Conservation (phyloP, 2,113 vertebrate genomes). For the Ancistrus triradiatus region DNA sequence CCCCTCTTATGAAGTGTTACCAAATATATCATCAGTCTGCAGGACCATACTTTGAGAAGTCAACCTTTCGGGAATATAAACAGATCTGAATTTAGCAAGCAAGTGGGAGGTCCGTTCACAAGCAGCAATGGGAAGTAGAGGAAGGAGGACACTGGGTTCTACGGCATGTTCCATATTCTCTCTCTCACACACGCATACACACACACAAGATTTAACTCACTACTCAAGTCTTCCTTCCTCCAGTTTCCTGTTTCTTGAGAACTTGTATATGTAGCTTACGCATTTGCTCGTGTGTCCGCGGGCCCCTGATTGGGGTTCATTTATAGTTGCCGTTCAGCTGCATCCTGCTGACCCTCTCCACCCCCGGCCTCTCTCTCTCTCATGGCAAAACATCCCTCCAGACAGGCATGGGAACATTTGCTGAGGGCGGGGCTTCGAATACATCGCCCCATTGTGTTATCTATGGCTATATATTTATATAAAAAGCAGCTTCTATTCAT, state of each 20-base stretch:
- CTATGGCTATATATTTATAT: conserved; percentile 19
- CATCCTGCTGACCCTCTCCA: conserved; percentile 53
- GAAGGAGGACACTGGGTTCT: neutral
- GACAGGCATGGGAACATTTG: conserved; percentile 52
- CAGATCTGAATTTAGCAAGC: conserved; percentile 15
- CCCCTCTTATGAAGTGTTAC: no score
- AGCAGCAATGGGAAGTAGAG: neutral
- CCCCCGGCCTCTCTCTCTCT: conserved; percentile 32
- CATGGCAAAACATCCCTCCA: conserved; percentile 37
- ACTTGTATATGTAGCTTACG: conserved; percentile 7
- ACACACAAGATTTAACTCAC: conserved; percentile 2
- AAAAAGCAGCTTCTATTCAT: conserved; percentile 18
- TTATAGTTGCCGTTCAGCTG: conserved; percentile 56
- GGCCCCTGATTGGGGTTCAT: conserved; percentile 50
- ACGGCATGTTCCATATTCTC: neutral
- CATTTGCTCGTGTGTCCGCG: conserved; percentile 41
- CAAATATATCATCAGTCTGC: no score
- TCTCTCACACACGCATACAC: neutral
- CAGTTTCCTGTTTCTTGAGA: conserved; percentile 31
- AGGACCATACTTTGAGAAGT: no score
- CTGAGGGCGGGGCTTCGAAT: conserved; percentile 34
- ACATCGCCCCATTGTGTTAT: conserved; percentile 38
- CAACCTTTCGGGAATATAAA: no score
- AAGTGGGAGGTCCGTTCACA: neutral
- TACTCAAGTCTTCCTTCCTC: conserved; percentile 30